Percentiles rank a stretch among this genome's conserved stretches.
Conservation (phyloP, 1,140 invertebrate genomes). For the Hyposmocoma kahamanoa region DNA sequence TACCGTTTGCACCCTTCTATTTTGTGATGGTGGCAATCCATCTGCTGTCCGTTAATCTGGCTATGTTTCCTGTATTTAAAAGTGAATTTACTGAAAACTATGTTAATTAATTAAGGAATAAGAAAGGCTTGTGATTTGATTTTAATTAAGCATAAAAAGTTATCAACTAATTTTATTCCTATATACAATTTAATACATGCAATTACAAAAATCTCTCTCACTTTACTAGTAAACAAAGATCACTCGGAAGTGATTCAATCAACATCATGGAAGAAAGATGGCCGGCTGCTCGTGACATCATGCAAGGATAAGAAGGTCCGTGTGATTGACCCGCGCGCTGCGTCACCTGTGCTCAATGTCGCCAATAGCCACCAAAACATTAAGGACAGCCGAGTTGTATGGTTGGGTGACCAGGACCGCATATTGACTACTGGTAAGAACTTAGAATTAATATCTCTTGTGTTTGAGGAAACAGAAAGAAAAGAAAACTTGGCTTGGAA, state of each 20-base stretch:
- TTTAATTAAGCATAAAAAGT: too few species aligned
- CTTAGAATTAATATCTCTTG: too few species aligned
- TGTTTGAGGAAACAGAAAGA: too few species aligned
- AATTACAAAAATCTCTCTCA: slow-evolving; percentile 6
- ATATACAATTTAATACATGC: not conserved
- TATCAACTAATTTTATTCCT: too few species aligned
- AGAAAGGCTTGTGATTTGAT: too few species aligned
- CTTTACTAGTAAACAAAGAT: slow-evolving; percentile 80
- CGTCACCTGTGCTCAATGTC: slow-evolving; percentile 76
- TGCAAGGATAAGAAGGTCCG: slow-evolving; percentile 90
- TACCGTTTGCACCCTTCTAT: too few species aligned
- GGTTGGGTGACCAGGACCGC: slow-evolving; percentile 87
- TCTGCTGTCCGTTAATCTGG: not conserved
- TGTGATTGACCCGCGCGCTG: slow-evolving; percentile 84
- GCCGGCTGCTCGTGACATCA: slow-evolving; percentile 80
- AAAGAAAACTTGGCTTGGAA: too few species aligned
- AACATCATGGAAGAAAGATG: slow-evolving; percentile 88
- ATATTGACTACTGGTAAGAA: slow-evolving; percentile 85
- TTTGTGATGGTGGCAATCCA: too few species aligned
- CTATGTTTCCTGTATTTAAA: not conserved
- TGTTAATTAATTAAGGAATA: not conserved
- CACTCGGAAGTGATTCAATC: slow-evolving; percentile 90
- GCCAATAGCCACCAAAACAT: slow-evolving; percentile 89
- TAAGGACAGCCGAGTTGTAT: slow-evolving; percentile 92
- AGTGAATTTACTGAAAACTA: not conserved